Base-by-base conservation (phyloP, 1,140 invertebrate genomes). In the Drosophila pseudoananassae region DNA sequence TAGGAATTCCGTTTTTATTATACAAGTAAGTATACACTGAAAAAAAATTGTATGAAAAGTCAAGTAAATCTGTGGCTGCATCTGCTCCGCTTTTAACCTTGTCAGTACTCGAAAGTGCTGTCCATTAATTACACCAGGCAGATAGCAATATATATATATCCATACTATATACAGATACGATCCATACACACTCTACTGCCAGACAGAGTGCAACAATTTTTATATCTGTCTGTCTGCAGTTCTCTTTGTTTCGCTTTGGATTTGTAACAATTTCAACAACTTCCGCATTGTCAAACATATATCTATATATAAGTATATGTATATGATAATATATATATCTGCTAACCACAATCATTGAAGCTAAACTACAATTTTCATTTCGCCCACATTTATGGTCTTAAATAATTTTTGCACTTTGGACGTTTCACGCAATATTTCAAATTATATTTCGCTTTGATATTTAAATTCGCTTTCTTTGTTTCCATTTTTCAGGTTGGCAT, bases 281-380 rank as follows among this genome's bases (percentile, higher is more conserved):
- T 87, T 87, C 82, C 82, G 82, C 83, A 78, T 87, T 87, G 78
- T 87, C 83, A 82, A 87, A 88, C 78, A 85, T 81, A 78, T 77
- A 69, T 60, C n/a, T 31, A 31, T 31, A 8, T 15, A 43, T 43
- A 43, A 9, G 27, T 56, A 36, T 31, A 52, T 50, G 20, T 55
- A 55, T 51, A 52, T 61, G 25, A 27, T 5, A 45, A 9, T 10
- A 52, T 38, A 51, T 64, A 54, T 43, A 54, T 55, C 20, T 3
- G 20, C 20, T 20, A 20, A 1, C 78, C 68, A 78, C 83, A 75
- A 88, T 78, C 75, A 87, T 60, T 85, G 83, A 87, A 55, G 49
- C 50, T 47, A 58, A 66, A 78, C 40, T 78, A 29, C 23, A 36
- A 50, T 53, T 33, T 45, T 23, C 47, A 17, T 54, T 53, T 53